Evolutionary conservation across 2,797 vertebrate species (phyloP), one percentile per base, ranked within the genome.

Genomic region (Tachyglossus aculeatus): DNA sequence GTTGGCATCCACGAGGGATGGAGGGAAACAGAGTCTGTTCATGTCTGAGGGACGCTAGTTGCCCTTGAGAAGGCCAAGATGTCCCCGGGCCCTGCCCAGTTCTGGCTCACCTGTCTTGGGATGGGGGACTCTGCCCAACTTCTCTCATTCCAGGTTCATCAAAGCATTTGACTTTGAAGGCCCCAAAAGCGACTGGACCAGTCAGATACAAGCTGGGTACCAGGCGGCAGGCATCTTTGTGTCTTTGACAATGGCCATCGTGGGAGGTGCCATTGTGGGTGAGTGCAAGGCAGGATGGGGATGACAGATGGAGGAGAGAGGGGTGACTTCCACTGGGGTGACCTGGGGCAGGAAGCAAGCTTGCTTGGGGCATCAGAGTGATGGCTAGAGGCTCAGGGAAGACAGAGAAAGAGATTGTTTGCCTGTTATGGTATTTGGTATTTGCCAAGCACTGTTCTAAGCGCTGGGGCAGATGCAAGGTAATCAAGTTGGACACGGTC

Each of bases 221-320:
- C 98, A 99, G 91, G 95, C 96, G 0, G 97, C 96, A 0, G 96
- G 95, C 8, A 90, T 96, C 1, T 93, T 93, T 34, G 95, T 99
- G 53, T 87, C 96, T 2, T 80, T 99, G n/a, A 91, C 80, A 34
- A 97, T 99, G 78, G 97, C 95, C 19, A 59, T 99, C 1, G 86
- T 85, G 6, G 98, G 98, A 24, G 98, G 98, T n/a, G 74, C 67
- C 19, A 2, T 94, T 27, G 95, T 99, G 40, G 98, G 98, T 99
- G 78, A 95, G 97, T 82, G 40, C 22, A 12, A 36, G 38, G 32
- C 47, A 0, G n/a, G n/a, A n/a, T n/a, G n/a, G n/a, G n/a, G n/a
- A n/a, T n/a, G n/a, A 7, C 34, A 29, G 19, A 2, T 0, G 2
- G 34, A 22, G 2, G n/a, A 12, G 43, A 48, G 37, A 34, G 38